Conservation (phyloP, 2,113 vertebrate genomes). For the Heterotilapia buettikoferi region DNA sequence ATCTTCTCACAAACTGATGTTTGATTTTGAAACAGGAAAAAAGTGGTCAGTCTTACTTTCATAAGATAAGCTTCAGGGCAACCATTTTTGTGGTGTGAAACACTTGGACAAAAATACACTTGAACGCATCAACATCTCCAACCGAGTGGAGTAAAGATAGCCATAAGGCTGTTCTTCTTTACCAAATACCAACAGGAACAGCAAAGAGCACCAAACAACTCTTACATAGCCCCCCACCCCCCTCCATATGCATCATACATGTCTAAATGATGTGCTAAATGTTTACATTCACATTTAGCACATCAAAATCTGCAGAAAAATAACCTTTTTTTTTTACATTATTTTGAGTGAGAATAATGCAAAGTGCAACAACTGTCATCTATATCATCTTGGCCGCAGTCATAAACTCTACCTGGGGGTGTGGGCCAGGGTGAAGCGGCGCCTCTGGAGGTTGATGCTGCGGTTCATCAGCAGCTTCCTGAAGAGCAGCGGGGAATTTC, state of each 20-base stretch:
- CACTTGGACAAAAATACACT: slow-evolving; percentile 5
- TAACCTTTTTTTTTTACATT: not conserved
- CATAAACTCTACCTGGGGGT: slow-evolving; percentile 67
- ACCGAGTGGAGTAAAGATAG: not conserved
- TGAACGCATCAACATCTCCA: not conserved
- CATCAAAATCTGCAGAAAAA: not conserved
- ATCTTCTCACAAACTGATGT: no score
- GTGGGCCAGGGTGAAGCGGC: slow-evolving; percentile 91
- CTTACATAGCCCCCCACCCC: not conserved
- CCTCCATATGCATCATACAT: not conserved
- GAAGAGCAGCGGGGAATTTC: slow-evolving; percentile 81
- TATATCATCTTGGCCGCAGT: not conserved
- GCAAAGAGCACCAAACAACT: not conserved
- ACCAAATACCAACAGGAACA: not conserved
- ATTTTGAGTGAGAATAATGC: not conserved
- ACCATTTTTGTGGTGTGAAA: not conserved
- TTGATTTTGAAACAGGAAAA: no score
- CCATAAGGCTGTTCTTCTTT: not conserved
- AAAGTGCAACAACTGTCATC: not conserved
- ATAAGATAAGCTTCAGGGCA: not conserved
- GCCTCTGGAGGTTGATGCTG: slow-evolving; percentile 83
- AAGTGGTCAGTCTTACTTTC: slow-evolving; percentile 18
- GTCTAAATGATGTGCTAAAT: not conserved
- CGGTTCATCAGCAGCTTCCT: slow-evolving; percentile 82
- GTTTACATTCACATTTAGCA: no score